phyloP scores from a whole-genome alignment of 2,797 vertebrate genomes.

The Arctocebus calabarensis region DNA sequence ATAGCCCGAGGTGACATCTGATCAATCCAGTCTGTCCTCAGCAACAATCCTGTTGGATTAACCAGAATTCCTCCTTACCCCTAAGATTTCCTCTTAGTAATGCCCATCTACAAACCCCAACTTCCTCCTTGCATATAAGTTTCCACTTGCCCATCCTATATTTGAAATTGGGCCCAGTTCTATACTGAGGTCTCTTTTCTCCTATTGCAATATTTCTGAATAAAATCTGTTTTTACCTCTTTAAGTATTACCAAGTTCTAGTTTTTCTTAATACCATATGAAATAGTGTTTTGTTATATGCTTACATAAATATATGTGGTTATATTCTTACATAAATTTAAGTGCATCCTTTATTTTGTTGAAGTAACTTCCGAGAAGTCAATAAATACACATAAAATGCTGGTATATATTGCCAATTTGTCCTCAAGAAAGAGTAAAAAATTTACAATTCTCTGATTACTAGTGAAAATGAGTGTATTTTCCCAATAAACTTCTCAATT shows the following conservation, averaged over 20 bases:
- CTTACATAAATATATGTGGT: background rate
- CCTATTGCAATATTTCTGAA: background rate
- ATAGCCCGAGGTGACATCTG: background rate
- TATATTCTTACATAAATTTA: background rate
- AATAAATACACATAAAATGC: background rate
- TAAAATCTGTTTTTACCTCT: background rate
- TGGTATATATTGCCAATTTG: slow-evolving; percentile 7
- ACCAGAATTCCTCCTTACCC: background rate
- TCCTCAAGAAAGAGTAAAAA: slow-evolving; percentile 9
- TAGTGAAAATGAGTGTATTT: slow-evolving; percentile 20
- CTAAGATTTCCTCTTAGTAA: background rate
- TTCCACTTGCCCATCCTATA: background rate
- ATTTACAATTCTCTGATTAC: background rate
- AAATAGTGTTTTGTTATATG: background rate
- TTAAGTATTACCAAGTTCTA: background rate
- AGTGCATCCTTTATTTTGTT: background rate
- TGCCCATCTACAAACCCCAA: too few relatives aligned
- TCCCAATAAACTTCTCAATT: background rate
- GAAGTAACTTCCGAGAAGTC: background rate
- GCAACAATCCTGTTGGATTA: background rate
- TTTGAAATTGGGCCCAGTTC: background rate
- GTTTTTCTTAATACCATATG: background rate
- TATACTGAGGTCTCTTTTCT: background rate
- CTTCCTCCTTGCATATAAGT: background rate
- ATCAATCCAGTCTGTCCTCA: background rate